phyloP scores from a whole-genome alignment of 2,888 invertebrate species.

The Hemithea aestivaria region DNA sequence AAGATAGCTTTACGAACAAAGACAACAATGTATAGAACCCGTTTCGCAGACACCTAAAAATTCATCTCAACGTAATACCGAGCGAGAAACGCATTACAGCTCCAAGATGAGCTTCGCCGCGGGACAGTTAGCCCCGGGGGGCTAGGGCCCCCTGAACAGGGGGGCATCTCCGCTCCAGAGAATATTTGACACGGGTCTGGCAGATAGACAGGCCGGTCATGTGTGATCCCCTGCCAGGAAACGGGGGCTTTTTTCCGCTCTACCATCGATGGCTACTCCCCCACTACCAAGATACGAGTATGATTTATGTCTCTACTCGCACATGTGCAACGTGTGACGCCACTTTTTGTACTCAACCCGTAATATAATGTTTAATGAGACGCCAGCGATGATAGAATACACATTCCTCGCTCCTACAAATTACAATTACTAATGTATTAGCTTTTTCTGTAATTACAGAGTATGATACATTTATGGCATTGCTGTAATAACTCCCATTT shows the following conservation, averaged over 20 bases:
- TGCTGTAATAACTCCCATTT: conserved; percentile 33
- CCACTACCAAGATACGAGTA: conserved; percentile 66
- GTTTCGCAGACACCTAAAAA: conserved; percentile 56
- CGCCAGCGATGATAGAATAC: conserved; percentile 43
- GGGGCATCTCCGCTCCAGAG: conserved; percentile 77
- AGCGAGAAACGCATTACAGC: conserved; percentile 73
- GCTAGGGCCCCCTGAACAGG: conserved; percentile 52
- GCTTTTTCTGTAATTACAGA: conserved; percentile 33
- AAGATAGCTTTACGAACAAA: too few relatives aligned
- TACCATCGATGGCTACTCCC: conserved; percentile 68
- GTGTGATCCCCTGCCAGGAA: conserved; percentile 78
- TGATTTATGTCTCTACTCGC: conserved; percentile 72
- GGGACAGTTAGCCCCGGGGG: conserved; percentile 76
- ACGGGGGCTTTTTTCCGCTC: conserved; percentile 73
- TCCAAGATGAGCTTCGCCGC: conserved; percentile 77
- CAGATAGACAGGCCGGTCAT: conserved; percentile 80
- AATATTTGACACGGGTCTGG: conserved; percentile 80
- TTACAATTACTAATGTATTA: conserved; percentile 36
- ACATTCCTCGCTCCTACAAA: conserved; percentile 26
- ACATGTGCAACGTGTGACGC: conserved; percentile 70
- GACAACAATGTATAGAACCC: conserved; percentile 15
- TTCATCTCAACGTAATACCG: conserved; percentile 68
- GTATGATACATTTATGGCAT: conserved; percentile 23
- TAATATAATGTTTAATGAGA: conserved; percentile 51
- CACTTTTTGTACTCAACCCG: conserved; percentile 54